Base-by-base conservation (phyloP, 1,140 invertebrate genomes). In the Thaumatotibia leucotreta region DNA sequence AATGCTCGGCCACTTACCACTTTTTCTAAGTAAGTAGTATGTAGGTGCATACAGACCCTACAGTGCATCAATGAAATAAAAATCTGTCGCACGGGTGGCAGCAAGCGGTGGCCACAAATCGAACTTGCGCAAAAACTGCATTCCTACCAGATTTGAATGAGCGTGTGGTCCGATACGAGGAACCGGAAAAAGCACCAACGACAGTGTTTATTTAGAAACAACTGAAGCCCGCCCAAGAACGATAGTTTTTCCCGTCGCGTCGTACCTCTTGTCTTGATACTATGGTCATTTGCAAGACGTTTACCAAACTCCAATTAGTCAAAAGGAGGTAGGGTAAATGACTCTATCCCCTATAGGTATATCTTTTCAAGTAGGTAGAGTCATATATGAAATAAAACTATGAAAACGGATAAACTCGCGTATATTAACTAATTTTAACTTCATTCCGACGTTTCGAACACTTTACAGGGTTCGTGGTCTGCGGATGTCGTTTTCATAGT, bases 131-230 rank as follows among this genome's bases (percentile, higher is more conserved):
- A 58, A 58, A 58, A 58, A 58, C 52, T 6, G 52, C 52, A 58
- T 58, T 58, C 52, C 27, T 11, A 4, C 10, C 24, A 14, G 52
- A 27, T 58, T 27, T 27, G 52, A 27, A 58, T 27, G 52, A 27
- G 23, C 52, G 52, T 58, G 52, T 58, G 52, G 52, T 58, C 52
- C 52, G 52, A 58, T 58, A 58, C 52, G 52, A 14, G 52, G 52
- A 58, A 58, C 23, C 27, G 52, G 52, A 58, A 58, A 58, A 58
- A 58, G 52, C 24, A 27, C 52, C 17, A 45, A 45, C 35, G n/a
- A 17, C 35, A 45, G 14, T 6, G 39, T 45, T 45, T 45, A 45
- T 11, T 45, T 45, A 45, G 39, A 45, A 45, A 45, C 17, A 45
- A 45, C 39, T 45, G 39, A n/a, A n/a, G 39, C 39, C 39, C 39